Conservation (phyloP, 2,113 vertebrate species). For the Strix aluco region DNA sequence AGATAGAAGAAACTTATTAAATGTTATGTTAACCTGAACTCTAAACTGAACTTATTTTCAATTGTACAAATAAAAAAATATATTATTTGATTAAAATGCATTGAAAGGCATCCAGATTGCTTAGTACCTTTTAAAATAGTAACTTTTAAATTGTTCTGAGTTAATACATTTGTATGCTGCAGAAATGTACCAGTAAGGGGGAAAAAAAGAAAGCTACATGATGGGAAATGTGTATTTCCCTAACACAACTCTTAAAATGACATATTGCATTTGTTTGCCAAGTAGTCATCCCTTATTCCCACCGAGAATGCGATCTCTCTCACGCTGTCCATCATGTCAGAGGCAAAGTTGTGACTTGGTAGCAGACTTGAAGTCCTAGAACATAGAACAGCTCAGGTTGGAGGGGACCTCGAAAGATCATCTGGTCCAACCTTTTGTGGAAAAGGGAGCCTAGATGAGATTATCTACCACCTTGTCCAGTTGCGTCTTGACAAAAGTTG, state of each 20-base stretch:
- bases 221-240: not conserved
- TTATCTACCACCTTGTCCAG: not conserved
- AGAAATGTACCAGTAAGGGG: not conserved
- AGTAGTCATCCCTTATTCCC: not conserved
- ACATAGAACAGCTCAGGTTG: not conserved
- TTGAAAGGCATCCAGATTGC: not conserved
- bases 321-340: too few relatives aligned
- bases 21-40: not conserved
- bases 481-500: accelerated
- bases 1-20: not conserved
- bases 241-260: not conserved
- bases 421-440: not conserved
- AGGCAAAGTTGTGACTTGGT: not conserved
- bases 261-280: not conserved
- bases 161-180: not conserved
- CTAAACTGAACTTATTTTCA: not conserved
- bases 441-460: not conserved
- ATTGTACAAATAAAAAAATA: not conserved
- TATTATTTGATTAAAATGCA: not conserved
- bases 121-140: not conserved
- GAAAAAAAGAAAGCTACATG: not conserved
- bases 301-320: not conserved
- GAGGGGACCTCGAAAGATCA: not conserved
- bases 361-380: not conserved
- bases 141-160: not conserved